phyloP scores from a whole-genome alignment of 2,888 invertebrate genomes.

The Helicoverpa assulta region DNA sequence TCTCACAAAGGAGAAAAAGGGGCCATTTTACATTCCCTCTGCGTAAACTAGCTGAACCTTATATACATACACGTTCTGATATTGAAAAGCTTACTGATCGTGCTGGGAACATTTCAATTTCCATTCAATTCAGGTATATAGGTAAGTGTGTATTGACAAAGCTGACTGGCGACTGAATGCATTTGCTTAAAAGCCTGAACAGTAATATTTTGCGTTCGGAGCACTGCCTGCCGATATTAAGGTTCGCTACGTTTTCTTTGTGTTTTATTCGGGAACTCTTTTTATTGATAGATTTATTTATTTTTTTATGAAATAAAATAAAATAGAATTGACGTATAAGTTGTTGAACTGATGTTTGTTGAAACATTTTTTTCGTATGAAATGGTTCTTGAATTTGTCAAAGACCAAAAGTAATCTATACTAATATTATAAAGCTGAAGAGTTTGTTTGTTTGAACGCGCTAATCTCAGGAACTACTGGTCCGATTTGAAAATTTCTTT shows the following conservation, averaged over 20 bases:
- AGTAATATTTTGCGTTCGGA: constrained; percentile 62
- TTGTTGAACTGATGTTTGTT: neutral
- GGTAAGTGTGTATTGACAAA: constrained; percentile 64
- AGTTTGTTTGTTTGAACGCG: too few species aligned
- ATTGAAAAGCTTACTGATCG: constrained; percentile 61
- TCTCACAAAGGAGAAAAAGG: constrained; percentile 29
- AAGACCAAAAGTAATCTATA: too few species aligned
- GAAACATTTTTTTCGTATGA: neutral
- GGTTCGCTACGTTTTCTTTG: constrained; percentile 2
- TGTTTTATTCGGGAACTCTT: neutral
- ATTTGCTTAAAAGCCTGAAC: constrained; percentile 71
- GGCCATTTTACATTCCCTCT: constrained; percentile 39
- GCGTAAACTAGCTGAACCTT: constrained; percentile 39
- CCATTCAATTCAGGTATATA: constrained; percentile 62
- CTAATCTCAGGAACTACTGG: too few species aligned
- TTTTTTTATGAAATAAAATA: too few species aligned
- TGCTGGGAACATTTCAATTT: constrained; percentile 63
- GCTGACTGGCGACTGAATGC: constrained; percentile 64
- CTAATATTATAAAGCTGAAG: too few species aligned
- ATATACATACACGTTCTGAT: constrained; percentile 42
- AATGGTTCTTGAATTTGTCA: too few species aligned
- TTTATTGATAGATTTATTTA: too few species aligned
- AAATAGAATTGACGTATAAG: constrained; percentile 3
- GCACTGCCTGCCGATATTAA: neutral
- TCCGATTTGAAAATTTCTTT: too few species aligned